Evolutionary conservation across 30 jellyfish, hydroid and myxozoan genomes (phyloP), one percentile per base, ranked within the genome.

Genomic region (Hydractinia echinata): DNA sequence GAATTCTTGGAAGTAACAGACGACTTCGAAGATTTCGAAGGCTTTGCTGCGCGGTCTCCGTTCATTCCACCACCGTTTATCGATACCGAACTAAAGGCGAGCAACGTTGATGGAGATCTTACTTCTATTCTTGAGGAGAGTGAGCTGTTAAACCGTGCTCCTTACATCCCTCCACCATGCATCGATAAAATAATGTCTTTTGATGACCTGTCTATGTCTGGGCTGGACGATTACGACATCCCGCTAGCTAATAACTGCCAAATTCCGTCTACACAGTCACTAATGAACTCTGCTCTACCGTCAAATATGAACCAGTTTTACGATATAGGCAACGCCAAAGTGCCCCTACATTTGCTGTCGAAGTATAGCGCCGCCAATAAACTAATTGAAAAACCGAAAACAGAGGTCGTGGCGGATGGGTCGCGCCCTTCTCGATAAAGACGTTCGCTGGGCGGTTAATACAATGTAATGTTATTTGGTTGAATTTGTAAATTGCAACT

Each of bases 81-180:
- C 13, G 81, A 79, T 9, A 61, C 51, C 48, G 83, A 80, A 56
- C 83, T 67, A 30, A 83, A 79, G 14, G 89, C 77, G 1, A 70
- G 84, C 66, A 79, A 71, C 72, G 55, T 72, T 54, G 95, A 84
- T 13, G 95, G 61, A 1, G 95, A 85, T 79, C 88, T 91, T 89
- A 91, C 95, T 2, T 30, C 81, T 30, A 15, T 20, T 48, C 39
- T 71, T 52, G 81, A 71, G 55, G 80, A 77, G 30, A 55, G 61
- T 7, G 95, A 84, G 92, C 79, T 92, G 60, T 84, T 88, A 30
- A 94, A 91, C 16, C 92, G 96, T 6, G 96, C 96, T 6, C 99
- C 99, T 49, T 84, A 81, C 79, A 88, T 93, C 44, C 99, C 99
- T 4, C 95, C 94, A n/a, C 94, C 96, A 8, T 79, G 87, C 81